These are phyloP conservation scores for Xestia rhomboidea DNA, from an alignment of 2,888 invertebrate species.

Conservation along the genomic window DNA sequence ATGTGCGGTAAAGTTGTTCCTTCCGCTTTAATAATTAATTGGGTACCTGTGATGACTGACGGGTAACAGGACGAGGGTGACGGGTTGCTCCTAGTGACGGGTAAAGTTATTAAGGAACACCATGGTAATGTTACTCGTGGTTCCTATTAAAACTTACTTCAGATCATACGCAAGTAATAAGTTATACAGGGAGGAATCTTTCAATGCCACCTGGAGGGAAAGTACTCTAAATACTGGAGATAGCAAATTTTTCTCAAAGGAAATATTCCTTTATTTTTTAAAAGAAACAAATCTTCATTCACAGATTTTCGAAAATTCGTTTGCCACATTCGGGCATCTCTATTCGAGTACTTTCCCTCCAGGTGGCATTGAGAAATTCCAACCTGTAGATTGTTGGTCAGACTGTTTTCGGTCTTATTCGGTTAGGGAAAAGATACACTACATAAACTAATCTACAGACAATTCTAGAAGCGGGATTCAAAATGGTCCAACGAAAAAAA, in stretches of 20 bases:
- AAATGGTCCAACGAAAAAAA: neutral
- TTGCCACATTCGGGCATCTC: too few species aligned
- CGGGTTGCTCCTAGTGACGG: neutral
- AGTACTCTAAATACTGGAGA: too few species aligned
- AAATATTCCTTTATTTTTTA: too few species aligned
- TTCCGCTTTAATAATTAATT: slow-evolving; percentile 17
- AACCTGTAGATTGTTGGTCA: neutral
- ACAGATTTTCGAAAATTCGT: too few species aligned
- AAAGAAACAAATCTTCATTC: too few species aligned
- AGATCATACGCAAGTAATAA: neutral
- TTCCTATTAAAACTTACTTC: slow-evolving; percentile 7
- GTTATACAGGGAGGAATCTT: too few species aligned
- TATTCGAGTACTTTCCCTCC: too few species aligned
- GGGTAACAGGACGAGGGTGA: neutral
- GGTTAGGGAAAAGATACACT: neutral
- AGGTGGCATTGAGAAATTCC: too few species aligned
- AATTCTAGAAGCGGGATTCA: neutral
- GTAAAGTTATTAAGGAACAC: slow-evolving; percentile 2
- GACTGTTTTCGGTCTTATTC: neutral
- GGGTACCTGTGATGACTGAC: neutral
- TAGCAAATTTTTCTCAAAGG: too few species aligned
- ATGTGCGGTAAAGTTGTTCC: slow-evolving; percentile 9
- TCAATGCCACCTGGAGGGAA: too few species aligned
- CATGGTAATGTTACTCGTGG: neutral
- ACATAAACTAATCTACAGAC: neutral